phyloP scores from a whole-genome alignment of 1,140 invertebrate genomes.

The Doryteuthis pealeii region DNA sequence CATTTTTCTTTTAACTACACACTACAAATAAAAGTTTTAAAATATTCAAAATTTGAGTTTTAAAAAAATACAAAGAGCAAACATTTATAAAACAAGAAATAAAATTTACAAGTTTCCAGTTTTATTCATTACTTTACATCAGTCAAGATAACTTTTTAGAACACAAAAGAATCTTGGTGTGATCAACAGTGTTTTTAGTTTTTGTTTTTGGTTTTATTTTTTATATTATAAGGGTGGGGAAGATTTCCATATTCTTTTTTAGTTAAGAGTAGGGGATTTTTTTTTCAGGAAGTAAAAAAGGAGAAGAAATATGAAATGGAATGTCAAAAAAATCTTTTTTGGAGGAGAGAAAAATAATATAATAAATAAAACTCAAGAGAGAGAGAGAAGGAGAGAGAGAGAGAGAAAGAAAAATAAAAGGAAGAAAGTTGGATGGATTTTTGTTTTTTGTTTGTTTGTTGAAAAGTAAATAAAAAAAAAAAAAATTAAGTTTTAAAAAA shows the following conservation, averaged over 20 bases:
- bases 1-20: no score
- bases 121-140: constrained; percentile 11
- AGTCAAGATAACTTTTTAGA: constrained; percentile 3
- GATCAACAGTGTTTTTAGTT: constrained; percentile 8
- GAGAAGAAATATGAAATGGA: background rate
- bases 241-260: no score
- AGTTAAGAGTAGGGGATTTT: no score
- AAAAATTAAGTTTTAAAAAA: background rate
- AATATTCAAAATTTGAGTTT: no score
- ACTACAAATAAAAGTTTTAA: no score
- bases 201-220: no score
- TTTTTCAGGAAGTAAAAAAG: background rate
- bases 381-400: no score
- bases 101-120: constrained; percentile 3
- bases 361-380: no score
- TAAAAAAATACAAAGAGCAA: background rate
- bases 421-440: background rate
- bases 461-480: background rate
- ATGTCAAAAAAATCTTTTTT: background rate
- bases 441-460: no score
- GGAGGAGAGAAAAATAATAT: no score
- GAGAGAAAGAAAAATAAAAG: no score
- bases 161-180: background rate
- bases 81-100: background rate
- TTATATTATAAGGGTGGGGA: no score